Evolutionary conservation across 1,140 invertebrate genomes (phyloP).

Genomic region (Saccostrea glomerata): DNA sequence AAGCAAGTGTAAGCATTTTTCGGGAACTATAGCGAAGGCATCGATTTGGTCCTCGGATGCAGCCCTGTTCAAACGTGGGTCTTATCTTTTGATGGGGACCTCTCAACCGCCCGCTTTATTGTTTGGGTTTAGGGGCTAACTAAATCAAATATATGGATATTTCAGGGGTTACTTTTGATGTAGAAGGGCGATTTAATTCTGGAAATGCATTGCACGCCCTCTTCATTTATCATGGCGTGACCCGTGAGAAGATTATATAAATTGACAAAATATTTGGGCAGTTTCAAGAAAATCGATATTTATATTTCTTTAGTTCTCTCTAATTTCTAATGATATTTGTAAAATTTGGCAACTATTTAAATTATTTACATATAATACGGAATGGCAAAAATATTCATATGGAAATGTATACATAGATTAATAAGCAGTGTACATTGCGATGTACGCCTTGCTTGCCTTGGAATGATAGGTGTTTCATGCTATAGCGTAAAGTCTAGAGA

Average conservation of each 20-base stretch:
- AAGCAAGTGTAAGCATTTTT: slow-evolving; percentile 48
- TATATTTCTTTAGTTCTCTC: neutral
- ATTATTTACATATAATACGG: no score
- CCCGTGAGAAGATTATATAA: slow-evolving; percentile 32
- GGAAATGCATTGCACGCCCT: slow-evolving; percentile 41
- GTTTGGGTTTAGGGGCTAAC: neutral
- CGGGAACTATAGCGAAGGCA: slow-evolving; percentile 43
- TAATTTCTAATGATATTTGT: neutral
- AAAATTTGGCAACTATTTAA: neutral
- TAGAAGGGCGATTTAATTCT: slow-evolving; percentile 30
- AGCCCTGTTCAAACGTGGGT: slow-evolving; percentile 49
- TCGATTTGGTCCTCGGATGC: slow-evolving; percentile 37
- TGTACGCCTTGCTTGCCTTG: neutral
- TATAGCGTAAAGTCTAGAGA: neutral
- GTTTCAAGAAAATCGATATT: slow-evolving; percentile 13
- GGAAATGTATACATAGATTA: no score
- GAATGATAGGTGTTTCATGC: neutral
- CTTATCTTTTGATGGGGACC: slow-evolving; percentile 27
- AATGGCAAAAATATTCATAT: no score
- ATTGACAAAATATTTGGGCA: slow-evolving; percentile 37
- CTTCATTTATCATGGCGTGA: slow-evolving; percentile 27
- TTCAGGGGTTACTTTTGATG: slow-evolving; percentile 21
- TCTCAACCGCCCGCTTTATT: slow-evolving; percentile 27
- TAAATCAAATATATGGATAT: slow-evolving; percentile 36
- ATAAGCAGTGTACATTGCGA: no score